Evolutionary conservation across 2,113 vertebrate species (phyloP).

Genomic region (Calidris pugnax): DNA sequence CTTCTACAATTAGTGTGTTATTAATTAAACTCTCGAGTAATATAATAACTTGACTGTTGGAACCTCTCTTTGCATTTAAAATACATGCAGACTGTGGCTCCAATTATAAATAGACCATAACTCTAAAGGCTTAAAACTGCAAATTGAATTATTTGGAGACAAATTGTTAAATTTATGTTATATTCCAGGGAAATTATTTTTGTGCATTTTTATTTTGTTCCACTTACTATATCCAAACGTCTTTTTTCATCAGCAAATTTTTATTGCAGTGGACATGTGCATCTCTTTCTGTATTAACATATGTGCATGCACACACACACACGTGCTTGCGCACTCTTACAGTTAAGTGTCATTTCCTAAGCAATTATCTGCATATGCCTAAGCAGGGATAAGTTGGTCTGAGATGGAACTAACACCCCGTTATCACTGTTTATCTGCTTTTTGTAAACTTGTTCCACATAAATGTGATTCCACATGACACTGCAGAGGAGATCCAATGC

Average conservation of each 20-base stretch:
- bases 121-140: slow-evolving; percentile 47
- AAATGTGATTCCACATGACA: background rate
- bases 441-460: background rate
- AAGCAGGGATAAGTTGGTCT: background rate
- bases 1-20: slow-evolving; percentile 74
- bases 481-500: background rate
- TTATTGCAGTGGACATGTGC: background rate
- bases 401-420: background rate
- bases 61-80: slow-evolving; percentile 75
- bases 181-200: background rate
- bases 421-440: background rate
- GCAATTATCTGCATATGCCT: background rate
- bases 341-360: background rate
- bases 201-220: background rate
- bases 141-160: slow-evolving; percentile 63
- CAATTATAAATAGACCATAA: slow-evolving; percentile 69
- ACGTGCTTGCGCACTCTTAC: rapidly evolving
- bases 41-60: slow-evolving; percentile 73
- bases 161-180: slow-evolving; percentile 45
- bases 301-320: background rate
- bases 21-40: slow-evolving; percentile 79
- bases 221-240: background rate
- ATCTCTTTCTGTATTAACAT: background rate
- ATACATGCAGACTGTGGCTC: slow-evolving; percentile 65
- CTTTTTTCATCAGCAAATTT: background rate